Conservation (phyloP, 2,888 invertebrate genomes). For the Acanthococcus lagerstroemiae region DNA sequence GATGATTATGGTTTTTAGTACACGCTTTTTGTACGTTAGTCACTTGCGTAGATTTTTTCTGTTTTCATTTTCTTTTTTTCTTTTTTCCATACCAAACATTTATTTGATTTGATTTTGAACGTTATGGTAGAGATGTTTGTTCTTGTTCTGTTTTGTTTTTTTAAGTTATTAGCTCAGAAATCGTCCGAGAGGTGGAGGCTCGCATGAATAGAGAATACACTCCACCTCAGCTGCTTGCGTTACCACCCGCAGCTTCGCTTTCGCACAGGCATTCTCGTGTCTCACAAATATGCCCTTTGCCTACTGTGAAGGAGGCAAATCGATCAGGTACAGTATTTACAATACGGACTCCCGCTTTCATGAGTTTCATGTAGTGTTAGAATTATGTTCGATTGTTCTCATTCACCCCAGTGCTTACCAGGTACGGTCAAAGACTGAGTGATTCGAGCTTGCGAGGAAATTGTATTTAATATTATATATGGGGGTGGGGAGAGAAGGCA, state of each 20-base stretch:
- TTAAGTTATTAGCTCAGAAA: conserved; percentile 74
- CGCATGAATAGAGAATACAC: conserved; percentile 72
- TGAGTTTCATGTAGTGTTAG: too few species aligned
- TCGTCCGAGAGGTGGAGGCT: conserved; percentile 79
- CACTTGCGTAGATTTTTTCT: conserved; percentile 29
- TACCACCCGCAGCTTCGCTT: conserved; percentile 41
- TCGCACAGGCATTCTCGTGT: conserved; percentile 34
- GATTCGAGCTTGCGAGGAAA: too few species aligned
- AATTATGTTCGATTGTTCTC: too few species aligned
- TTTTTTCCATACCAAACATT: neutral
- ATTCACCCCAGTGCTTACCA: too few species aligned
- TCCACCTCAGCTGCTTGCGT: conserved; percentile 50
- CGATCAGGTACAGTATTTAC: conserved; percentile 31
- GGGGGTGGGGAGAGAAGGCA: too few species aligned
- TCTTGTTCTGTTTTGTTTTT: conserved; percentile 38
- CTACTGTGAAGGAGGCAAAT: conserved; percentile 61
- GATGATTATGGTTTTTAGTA: too few species aligned
- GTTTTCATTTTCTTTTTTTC: neutral
- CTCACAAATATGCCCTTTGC: conserved; percentile 40
- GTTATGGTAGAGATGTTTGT: conserved; percentile 36
- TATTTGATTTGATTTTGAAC: conserved; percentile 26
- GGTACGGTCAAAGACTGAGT: too few species aligned
- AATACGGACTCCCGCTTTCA: too few species aligned
- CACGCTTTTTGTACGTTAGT: too few species aligned
- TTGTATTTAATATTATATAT: too few species aligned